Conservation (phyloP, 2,113 vertebrate genomes). For the Aythya baeri region DNA sequence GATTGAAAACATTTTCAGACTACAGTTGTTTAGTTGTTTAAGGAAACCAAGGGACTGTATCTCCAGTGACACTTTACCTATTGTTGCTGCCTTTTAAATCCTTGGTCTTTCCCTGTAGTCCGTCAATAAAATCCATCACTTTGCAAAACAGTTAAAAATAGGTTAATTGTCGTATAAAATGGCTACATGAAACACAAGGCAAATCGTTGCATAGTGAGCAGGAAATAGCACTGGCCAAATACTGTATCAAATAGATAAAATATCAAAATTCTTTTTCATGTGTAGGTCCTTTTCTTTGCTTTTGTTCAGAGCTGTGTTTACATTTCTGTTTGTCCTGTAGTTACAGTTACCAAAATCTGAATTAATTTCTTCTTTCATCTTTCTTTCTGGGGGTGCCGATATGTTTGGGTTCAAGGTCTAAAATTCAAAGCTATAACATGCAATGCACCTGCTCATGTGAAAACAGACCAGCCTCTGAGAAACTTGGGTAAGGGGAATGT, state of each 20-base stretch:
- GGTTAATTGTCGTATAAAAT: not conserved
- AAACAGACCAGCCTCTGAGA: not conserved
- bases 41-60: not conserved
- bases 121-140: not conserved
- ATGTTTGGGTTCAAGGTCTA: not conserved
- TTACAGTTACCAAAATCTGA: not conserved
- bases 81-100: not conserved
- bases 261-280: not conserved
- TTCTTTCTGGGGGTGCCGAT: not conserved
- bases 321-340: not conserved
- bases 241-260: not conserved
- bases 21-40: not conserved
- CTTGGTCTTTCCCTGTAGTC: not conserved
- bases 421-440: not conserved
- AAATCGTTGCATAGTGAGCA: not conserved
- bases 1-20: not conserved
- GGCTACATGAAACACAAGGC: not conserved
- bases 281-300: not conserved
- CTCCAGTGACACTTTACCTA: not conserved
- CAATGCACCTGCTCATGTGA: rapidly evolving
- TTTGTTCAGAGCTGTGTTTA: not conserved
- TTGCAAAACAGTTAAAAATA: not conserved
- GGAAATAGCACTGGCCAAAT: not conserved
- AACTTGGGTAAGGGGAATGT: not conserved
- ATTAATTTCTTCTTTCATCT: not conserved